These are phyloP conservation scores for Thripadectes ignobilis DNA, from an alignment of 2,797 vertebrate species.

Conservation along the genomic window DNA sequence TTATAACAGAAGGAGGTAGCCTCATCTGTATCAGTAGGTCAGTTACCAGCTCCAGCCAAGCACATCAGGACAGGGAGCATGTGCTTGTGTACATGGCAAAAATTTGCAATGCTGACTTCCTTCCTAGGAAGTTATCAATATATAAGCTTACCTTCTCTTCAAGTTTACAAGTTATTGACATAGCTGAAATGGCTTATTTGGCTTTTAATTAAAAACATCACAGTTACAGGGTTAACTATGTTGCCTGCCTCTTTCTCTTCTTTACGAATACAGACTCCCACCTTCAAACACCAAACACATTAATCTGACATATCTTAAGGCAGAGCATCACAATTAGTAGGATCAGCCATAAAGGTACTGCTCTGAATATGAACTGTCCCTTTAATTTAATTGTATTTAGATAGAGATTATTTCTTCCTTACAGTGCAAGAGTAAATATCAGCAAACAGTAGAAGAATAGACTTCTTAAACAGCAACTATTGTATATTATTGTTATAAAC, in stretches of 20 bases:
- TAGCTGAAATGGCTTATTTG: background rate
- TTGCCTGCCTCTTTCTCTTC: background rate
- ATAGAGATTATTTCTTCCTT: background rate
- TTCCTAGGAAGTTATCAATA: background rate
- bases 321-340: background rate
- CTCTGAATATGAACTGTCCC: background rate
- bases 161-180: background rate
- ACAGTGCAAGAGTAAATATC: background rate
- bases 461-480: background rate
- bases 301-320: background rate
- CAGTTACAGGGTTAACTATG: background rate
- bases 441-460: background rate
- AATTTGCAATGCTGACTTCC: background rate
- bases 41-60: background rate
- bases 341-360: background rate
- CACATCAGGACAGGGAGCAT: background rate
- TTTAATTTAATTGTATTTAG: background rate
- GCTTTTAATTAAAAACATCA: background rate
- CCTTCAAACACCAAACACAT: background rate
- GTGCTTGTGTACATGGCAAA: background rate
- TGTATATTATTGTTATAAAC: background rate
- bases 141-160: background rate
- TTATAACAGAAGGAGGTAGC: background rate
- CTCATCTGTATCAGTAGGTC: background rate
- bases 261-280: background rate